These are phyloP conservation scores for Potorous gilbertii DNA, from an alignment of 2,797 vertebrate genomes.

Conservation along the genomic window DNA sequence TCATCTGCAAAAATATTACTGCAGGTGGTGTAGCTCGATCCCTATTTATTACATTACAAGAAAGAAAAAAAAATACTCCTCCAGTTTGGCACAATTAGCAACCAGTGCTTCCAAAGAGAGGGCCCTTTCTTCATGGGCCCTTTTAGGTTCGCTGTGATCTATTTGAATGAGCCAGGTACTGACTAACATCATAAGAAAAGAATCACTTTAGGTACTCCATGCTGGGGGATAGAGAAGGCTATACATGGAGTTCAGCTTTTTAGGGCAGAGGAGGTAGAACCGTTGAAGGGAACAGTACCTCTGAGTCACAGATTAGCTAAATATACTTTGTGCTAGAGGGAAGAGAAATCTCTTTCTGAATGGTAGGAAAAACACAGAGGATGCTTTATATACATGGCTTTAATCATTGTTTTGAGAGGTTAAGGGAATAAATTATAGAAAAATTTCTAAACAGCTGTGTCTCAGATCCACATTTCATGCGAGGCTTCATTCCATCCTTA, in stretches of 20 bases:
- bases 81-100: conserved; percentile 47
- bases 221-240: conserved; percentile 52
- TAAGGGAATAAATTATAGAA: conserved; percentile 13
- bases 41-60: conserved; percentile 33
- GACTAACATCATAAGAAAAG: conserved; percentile 50
- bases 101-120: conserved; percentile 37
- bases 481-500: conserved; percentile 8
- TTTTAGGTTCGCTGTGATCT: conserved; percentile 46
- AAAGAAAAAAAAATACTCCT: background rate
- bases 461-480: conserved; percentile 29
- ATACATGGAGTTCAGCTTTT: conserved; percentile 59
- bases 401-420: conserved; percentile 17
- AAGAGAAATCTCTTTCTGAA: conserved; percentile 58
- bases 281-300: conserved; percentile 49
- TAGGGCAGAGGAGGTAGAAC: conserved; percentile 12
- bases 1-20: conserved; percentile 11
- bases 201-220: conserved; percentile 55
- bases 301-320: conserved; percentile 63
- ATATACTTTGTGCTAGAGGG: conserved; percentile 55
- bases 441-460: conserved; percentile 36
- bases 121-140: conserved; percentile 21
- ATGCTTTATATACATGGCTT: background rate
- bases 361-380: conserved; percentile 44
- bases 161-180: conserved; percentile 52
- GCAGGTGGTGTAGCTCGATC: background rate